Conservation (phyloP, 2,113 vertebrate genomes). For the Anas platyrhynchos region DNA sequence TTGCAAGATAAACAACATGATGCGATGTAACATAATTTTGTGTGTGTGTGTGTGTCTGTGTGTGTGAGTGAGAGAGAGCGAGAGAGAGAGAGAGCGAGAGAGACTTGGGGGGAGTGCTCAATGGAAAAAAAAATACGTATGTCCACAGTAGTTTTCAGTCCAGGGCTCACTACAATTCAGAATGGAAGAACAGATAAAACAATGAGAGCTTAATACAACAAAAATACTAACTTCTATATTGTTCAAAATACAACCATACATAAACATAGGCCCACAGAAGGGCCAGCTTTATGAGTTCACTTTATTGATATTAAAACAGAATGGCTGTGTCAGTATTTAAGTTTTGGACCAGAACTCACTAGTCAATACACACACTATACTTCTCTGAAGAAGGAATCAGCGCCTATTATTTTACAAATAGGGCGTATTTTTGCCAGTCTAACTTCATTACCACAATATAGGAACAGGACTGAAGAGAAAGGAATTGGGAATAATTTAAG, state of each 20-base stretch:
- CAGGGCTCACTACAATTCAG: not conserved
- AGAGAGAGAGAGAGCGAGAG: not conserved
- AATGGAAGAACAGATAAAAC: not conserved
- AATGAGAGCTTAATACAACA: not conserved
- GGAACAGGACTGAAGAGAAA: not conserved
- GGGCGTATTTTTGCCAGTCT: slow-evolving; percentile 23
- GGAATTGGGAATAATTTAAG: not conserved
- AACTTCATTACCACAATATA: slow-evolving; percentile 26
- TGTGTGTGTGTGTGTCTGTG: not conserved
- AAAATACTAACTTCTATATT: not conserved
- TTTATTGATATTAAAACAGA: not conserved
- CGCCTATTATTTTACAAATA: not conserved
- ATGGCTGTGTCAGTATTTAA: not conserved
- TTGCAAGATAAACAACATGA: slow-evolving; percentile 56
- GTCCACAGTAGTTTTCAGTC: slow-evolving; percentile 4
- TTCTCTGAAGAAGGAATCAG: not conserved
- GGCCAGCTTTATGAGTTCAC: not conserved
- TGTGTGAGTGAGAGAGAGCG: not conserved
- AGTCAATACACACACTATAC: not conserved
- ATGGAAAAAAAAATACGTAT: not conserved
- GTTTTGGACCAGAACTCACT: not conserved
- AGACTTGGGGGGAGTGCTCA: not conserved
- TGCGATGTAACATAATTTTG: slow-evolving; percentile 34
- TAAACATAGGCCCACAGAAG: not conserved
- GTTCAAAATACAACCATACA: not conserved